A percentile compares a stretch with the other conserved stretches of the same genome.
phyloP scores from a whole-genome alignment of 2,797 vertebrate genomes.

The Avahi laniger region DNA sequence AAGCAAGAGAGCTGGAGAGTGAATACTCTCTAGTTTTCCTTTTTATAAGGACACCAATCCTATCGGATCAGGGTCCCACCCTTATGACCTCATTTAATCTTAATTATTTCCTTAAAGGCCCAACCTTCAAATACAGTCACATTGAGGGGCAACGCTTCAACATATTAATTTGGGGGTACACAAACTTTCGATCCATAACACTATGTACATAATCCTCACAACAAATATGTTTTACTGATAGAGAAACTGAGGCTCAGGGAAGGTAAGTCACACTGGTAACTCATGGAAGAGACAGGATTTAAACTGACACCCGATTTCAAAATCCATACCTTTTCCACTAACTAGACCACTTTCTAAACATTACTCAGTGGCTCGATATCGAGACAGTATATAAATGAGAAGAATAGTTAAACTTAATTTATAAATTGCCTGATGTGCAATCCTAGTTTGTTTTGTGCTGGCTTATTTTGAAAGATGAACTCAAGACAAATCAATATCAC shows the following conservation, averaged over 20 bases:
- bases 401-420: not conserved
- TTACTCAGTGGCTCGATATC: not conserved
- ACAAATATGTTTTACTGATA: not conserved
- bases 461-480: constrained; percentile 44
- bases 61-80: not conserved
- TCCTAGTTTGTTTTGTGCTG: not conserved
- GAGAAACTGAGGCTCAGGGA: not conserved
- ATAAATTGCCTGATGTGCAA: not conserved
- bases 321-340: not conserved
- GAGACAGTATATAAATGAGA: not conserved
- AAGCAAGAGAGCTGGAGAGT: not conserved
- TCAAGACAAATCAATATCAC: not conserved
- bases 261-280: not conserved
- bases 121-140: not conserved
- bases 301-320: not conserved
- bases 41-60: not conserved
- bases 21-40: not conserved
- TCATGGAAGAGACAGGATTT: not conserved
- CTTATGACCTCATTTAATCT: not conserved
- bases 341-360: not conserved
- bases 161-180: no score
- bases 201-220: not conserved
- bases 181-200: not conserved
- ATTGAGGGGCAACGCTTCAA: not conserved
- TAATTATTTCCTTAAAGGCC: not conserved